Evolutionary conservation across 1,140 invertebrate genomes (phyloP), one percentile per base, ranked within the genome.

Genomic region (Panagrolaimus sp.): DNA sequence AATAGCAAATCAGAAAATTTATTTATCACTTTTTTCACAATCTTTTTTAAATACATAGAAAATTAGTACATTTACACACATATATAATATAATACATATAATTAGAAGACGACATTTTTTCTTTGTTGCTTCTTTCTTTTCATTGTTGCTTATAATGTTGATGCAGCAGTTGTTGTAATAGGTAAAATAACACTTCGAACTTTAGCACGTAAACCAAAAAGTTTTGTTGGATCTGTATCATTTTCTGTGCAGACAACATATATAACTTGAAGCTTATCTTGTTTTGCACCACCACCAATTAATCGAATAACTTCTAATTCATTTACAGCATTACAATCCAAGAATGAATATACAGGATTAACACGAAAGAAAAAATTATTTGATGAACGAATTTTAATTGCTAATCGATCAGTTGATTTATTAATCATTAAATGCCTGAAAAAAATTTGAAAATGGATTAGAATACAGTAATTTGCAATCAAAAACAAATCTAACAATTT

Each of bases 331-430:
- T 73, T 64, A 25, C 46, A 31, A 13, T 75, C 72, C 14, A 73
- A 42, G 27, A 73, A 73, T 5, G 46, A 44, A 44, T 63, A 73
- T 13, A 73, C 72, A 20, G 72, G 72, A 65, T 73, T 73, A 9
- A 73, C 72, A 5, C 72, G 73, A 45, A 75, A 75, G 27, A 63
- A 47, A 7, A 61, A 31, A 53, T 73, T 73, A 51, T 73, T 73
- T 7, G 42, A 51, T 25, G 67, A 73, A 14, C 72, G 63, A 14
- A 73, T 67, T 70, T 73, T 73, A 23, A 73, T 57, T n/a, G 72
- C 72, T 16, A 73, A 38, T 62, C 72, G 23, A 53, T 73, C 72
- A 13, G 20, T 9, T 13, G 72, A 74, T 43, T 73, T 74, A 67
- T 73, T 73, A 20, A 43, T 51, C 11, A 75, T 27, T 11, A 73